Conservation (phyloP, 1,140 invertebrate genomes). For the Drosophila ercepeae region DNA sequence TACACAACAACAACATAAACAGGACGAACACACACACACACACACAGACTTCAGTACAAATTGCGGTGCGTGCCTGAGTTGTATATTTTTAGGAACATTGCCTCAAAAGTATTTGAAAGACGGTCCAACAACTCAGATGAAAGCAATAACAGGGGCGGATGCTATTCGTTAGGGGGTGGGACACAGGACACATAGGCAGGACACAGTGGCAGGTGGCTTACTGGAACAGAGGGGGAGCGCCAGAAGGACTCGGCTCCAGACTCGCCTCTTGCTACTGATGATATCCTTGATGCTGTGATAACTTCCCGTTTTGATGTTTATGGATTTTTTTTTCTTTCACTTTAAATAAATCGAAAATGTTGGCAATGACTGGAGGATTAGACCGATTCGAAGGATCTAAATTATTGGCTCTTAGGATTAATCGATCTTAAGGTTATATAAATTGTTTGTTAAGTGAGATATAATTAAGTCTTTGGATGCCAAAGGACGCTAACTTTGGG, state of each 20-base stretch:
- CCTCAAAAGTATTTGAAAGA: constrained; percentile 55
- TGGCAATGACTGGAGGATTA: constrained; percentile 30
- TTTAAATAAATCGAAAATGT: constrained; percentile 6
- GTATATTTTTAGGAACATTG: constrained; percentile 50
- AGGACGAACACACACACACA: no score
- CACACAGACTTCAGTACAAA: neutral
- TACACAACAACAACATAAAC: no score
- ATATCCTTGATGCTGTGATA: constrained; percentile 8
- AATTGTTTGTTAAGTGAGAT: neutral
- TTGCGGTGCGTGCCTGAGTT: constrained; percentile 37
- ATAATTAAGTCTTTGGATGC: no score
- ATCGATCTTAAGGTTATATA: neutral
- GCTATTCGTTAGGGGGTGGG: neutral
- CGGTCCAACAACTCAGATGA: constrained; percentile 7
- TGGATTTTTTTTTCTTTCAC: neutral
- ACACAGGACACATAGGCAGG: neutral
- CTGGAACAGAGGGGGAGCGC: neutral
- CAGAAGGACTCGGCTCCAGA: neutral
- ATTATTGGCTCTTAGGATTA: neutral
- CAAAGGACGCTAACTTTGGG: no score
- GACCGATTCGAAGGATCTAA: neutral
- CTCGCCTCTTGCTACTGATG: constrained; percentile 27
- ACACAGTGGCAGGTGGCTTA: neutral
- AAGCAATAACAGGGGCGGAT: constrained; percentile 15
- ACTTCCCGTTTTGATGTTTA: neutral